Conservation (phyloP, 2,113 vertebrate genomes). For the Platichthys stellatus region DNA sequence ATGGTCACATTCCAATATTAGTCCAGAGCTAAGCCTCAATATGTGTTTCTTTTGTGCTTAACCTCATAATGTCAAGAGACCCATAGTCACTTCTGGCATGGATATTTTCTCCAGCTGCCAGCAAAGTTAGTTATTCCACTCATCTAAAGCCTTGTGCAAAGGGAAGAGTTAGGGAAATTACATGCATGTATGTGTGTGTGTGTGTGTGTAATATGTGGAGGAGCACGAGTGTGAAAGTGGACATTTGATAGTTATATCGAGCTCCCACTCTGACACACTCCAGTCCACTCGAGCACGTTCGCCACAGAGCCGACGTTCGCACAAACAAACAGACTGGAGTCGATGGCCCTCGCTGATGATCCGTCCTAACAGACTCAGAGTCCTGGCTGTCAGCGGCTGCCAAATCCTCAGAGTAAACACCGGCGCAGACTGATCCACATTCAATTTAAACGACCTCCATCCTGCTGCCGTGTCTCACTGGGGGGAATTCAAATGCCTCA, state of each 20-base stretch:
- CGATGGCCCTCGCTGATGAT: conserved; percentile 58
- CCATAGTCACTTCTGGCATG: conserved; percentile 71
- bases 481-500: conserved; percentile 72
- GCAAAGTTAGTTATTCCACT: conserved; percentile 52
- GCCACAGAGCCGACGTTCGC: conserved; percentile 1
- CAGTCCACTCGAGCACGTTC: not conserved
- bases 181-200: not conserved
- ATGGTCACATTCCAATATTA: conserved; percentile 83
- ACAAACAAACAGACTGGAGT: conserved; percentile 51
- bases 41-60: conserved; percentile 81
- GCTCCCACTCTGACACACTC: not conserved
- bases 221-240: not conserved
- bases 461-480: conserved; percentile 39
- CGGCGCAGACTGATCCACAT: conserved; percentile 64
- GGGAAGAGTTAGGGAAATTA: conserved; percentile 18
- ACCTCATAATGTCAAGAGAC: conserved; percentile 84
- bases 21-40: conserved; percentile 79
- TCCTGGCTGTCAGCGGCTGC: conserved; percentile 49
- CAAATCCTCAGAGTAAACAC: conserved; percentile 73
- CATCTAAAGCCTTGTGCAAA: conserved; percentile 45
- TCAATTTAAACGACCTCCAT: conserved; percentile 76
- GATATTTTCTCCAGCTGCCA: conserved; percentile 60
- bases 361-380: conserved; percentile 54
- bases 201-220: conserved; percentile 1
- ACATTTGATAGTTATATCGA: conserved; percentile 46